phyloP scores from a whole-genome alignment of 2,888 invertebrate species.

The Dolomedes plantarius region DNA sequence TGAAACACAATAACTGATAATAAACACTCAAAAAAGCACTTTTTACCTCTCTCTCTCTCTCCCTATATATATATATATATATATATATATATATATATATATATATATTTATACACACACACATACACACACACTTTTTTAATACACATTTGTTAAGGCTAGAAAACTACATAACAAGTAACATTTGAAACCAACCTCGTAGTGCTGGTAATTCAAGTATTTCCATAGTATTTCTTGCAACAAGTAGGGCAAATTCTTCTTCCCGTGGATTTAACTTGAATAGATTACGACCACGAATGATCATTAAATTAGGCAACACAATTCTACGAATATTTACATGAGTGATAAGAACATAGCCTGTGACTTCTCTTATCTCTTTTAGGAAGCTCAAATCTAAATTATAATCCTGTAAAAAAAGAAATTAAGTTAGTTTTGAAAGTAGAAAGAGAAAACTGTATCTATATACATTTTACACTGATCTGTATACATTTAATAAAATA shows the following conservation, averaged over 20 bases:
- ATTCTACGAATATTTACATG: conserved; percentile 91
- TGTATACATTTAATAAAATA: too few relatives aligned
- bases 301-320: conserved; percentile 90
- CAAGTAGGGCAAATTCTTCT: conserved; percentile 89
- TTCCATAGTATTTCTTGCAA: conserved; percentile 90
- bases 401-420: conserved; percentile 78
- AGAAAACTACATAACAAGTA: too few relatives aligned
- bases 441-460: too few relatives aligned
- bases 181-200: conserved; percentile 80
- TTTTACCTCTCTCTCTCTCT: too few relatives aligned
- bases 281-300: conserved; percentile 93
- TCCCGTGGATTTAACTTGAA: conserved; percentile 90
- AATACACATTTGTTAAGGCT: too few relatives aligned
- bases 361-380: conserved; percentile 92
- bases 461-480: too few relatives aligned
- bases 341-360: conserved; percentile 95
- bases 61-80: too few relatives aligned
- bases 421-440: not conserved
- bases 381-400: conserved; percentile 92
- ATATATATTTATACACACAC: too few relatives aligned
- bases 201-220: conserved; percentile 91
- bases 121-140: too few relatives aligned
- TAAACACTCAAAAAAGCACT: too few relatives aligned
- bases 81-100: too few relatives aligned
- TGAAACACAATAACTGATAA: too few relatives aligned